Base-by-base conservation (phyloP, 2,888 invertebrate genomes). In the Mythimna vitellina region DNA sequence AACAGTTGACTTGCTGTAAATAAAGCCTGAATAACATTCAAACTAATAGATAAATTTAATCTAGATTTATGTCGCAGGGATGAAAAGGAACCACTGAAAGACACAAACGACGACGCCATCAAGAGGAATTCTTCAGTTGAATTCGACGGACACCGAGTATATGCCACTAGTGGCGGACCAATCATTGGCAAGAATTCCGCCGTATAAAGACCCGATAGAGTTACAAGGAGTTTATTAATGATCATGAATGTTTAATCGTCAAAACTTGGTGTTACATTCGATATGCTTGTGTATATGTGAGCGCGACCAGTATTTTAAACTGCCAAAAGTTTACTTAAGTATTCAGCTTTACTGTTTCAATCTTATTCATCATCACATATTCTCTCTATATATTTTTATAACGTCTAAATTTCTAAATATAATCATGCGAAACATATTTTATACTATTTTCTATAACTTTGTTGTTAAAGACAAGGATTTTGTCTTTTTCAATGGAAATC, bases 121-220 rank as follows among this genome's bases (percentile, higher is more conserved):
- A 98, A 97, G 89, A 97, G 98, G 81, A 98, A 98, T 86, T 97
- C 98, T 71, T 98, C 98, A 32, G 97, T 98, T 32, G 98, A 98
- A 90, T 98, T 98, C 90, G 98, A 98, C 88, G 98, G 98, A 7
- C 97, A 97, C 88, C 97, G 98, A 86, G 98, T 98, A 51, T 97
- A 98, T 89, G 98, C 98, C 57, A 98, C 98, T 89, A 98, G 98
- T 74, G 98, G 98, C 76, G 98, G 98, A 73, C 98, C 97, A 86
- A 97, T 98, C 87, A 98, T 98, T 89, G 98, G 98, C 86, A 98
- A 98, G 96, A 98, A 98, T 92, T 98, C 98, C n/a, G 98, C 98
- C 68, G 98, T 99, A 87, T 98, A 97, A 58, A 93, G 84, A 60
- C 66, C 67, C 60, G 12, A 49, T 51, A 54, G 35, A 22, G 61